Percentiles rank a stretch among this genome's conserved stretches.
Conservation (phyloP, 2,888 invertebrate species). For the Ectobius pallidus region DNA sequence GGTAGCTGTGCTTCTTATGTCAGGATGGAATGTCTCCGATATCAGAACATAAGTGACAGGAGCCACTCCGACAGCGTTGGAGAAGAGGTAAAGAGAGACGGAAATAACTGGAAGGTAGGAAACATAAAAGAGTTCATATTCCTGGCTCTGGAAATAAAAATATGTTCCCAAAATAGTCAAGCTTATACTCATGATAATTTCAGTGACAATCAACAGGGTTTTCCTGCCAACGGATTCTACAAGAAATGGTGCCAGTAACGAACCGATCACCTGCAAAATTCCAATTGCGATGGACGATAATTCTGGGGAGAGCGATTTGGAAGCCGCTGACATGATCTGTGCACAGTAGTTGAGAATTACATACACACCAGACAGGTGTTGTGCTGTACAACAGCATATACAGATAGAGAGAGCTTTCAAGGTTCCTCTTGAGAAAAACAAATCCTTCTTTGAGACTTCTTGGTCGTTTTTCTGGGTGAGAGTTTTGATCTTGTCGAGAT, state of each 20-base stretch:
- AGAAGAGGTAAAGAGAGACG: conserved; percentile 58
- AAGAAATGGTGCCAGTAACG: background rate
- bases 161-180: background rate
- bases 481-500: too few relatives aligned
- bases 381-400: background rate
- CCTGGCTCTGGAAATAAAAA: background rate
- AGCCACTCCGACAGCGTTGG: conserved; percentile 58
- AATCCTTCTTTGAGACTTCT: background rate
- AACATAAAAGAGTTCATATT: conserved; percentile 63
- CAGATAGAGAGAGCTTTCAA: conserved; percentile 48
- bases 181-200: background rate
- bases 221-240: background rate
- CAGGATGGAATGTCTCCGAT: conserved; percentile 33
- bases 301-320: background rate
- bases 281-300: background rate
- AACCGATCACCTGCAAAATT: background rate
- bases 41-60: conserved; percentile 34
- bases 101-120: conserved; percentile 60
- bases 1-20: conserved; percentile 26
- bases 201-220: background rate
- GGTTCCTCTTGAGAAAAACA: conserved; percentile 34
- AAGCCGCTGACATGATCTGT: background rate
- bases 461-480: background rate
- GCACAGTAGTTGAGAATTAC: background rate
- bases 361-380: background rate